phyloP scores from a whole-genome alignment of 2,888 invertebrate genomes.

The Amphipyra berbera region DNA sequence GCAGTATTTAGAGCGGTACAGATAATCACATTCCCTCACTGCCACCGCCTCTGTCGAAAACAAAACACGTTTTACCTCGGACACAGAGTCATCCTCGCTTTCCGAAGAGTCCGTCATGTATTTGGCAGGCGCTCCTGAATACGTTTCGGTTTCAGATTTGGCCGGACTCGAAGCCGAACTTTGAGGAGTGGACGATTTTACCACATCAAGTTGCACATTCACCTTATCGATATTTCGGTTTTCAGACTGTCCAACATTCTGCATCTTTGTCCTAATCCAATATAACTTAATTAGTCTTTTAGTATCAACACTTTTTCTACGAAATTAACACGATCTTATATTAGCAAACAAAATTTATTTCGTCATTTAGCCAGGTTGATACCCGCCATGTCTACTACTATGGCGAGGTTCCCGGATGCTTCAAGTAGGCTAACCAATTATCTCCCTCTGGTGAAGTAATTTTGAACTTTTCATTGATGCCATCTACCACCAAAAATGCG shows the following conservation, averaged over 20 bases:
- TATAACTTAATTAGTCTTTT: constrained; percentile 89
- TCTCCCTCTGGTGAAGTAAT: constrained; percentile 83
- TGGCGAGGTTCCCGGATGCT: constrained; percentile 93
- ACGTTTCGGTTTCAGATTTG: constrained; percentile 96
- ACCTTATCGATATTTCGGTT: constrained; percentile 95
- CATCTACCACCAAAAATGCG: constrained; percentile 79
- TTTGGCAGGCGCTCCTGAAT: constrained; percentile 95
- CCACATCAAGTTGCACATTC: constrained; percentile 93
- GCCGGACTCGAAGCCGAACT: constrained; percentile 95
- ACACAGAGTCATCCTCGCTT: constrained; percentile 98
- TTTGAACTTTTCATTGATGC: constrained; percentile 78
- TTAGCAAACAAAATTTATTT: constrained; percentile 90
- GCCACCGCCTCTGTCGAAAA: constrained; percentile 89
- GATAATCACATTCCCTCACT: constrained; percentile 89
- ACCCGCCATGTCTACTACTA: constrained; percentile 95
- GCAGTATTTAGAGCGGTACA: constrained; percentile 91
- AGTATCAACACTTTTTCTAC: constrained; percentile 88
- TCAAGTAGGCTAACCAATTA: constrained; percentile 90
- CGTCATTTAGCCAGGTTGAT: constrained; percentile 92
- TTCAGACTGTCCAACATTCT: constrained; percentile 97
- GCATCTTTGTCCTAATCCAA: constrained; percentile 95
- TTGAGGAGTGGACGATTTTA: constrained; percentile 95
- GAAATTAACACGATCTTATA: constrained; percentile 89
- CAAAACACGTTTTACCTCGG: constrained; percentile 95
- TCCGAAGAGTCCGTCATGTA: constrained; percentile 98